Evolutionary conservation across 2,797 vertebrate species (phyloP).

Genomic region (Pitangus sulphuratus): DNA sequence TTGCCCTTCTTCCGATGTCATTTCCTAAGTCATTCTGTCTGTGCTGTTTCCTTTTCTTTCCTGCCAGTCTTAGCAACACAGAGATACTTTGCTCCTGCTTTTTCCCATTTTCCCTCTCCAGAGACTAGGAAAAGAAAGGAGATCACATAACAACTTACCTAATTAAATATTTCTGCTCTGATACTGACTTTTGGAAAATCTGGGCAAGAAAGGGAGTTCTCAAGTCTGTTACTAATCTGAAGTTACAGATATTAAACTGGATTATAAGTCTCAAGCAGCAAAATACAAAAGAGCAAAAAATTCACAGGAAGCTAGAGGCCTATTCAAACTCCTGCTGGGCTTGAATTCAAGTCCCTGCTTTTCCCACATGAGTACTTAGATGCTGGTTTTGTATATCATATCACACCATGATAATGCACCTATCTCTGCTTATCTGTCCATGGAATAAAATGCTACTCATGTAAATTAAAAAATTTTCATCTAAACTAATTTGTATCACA

Average conservation of each 20-base stretch:
- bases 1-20: background rate
- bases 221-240: background rate
- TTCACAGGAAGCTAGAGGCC: background rate
- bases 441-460: background rate
- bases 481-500: background rate
- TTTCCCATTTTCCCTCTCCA: background rate
- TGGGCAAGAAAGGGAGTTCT: background rate
- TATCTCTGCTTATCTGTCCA: background rate
- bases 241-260: background rate
- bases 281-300: background rate
- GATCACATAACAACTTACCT: background rate
- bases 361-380: background rate
- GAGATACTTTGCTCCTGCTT: background rate
- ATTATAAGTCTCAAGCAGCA: background rate
- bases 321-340: background rate
- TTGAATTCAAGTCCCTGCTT: background rate
- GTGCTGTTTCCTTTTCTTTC: background rate
- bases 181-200: background rate
- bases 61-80: background rate
- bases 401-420: background rate
- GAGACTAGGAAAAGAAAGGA: background rate
- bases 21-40: background rate
- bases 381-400: background rate
- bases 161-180: background rate
- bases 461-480: background rate